Evolutionary conservation across 2,888 invertebrate species (phyloP), one percentile per base, ranked within the genome.

Genomic region (Coenonympha glycerion): DNA sequence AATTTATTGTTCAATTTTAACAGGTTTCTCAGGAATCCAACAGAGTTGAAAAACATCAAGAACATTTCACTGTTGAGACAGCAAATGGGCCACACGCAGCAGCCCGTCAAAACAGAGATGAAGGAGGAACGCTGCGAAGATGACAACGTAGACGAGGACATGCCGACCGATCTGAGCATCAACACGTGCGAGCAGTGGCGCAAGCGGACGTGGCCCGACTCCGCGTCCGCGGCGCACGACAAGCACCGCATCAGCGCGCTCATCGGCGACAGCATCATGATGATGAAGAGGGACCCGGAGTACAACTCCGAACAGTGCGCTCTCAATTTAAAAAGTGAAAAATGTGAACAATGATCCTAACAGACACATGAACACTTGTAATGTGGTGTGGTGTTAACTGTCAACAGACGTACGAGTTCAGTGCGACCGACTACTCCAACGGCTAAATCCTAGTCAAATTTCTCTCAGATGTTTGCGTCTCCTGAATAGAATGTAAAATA

Each of bases 31-130:
- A 91, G 97, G 60, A 96, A 97, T 78, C 97, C 97, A 46, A 94
- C 95, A 30, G 97, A 96, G 83, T 88, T 98, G 66, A 97, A 97
- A 72, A 96, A 95, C 78, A 97, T 97, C 59, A 96, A 96, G 77
- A 96, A 96, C 74, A 96, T 96, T 66, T 96, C 96, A 6, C 84
- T 96, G 54, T 82, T 97, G 61, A 89, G 96, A 41, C 95, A 96
- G 75, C 93, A 92, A 76, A 92, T 92, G 91, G 90, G 90, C 63
- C 91, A 90, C 58, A 89, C 91, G n/a, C 79, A 77, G 30, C 84
- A 80, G 57, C 66, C 80, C 3, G 76, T 86, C 0, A 88, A 88
- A 62, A 77, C 86, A 19, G 88, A 88, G 68, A 82, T 83, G 74
- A 82, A 86, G 60, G 87, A 88, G 65, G 81, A 80, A 63, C 79